Evolutionary conservation across 2,888 invertebrate genomes (phyloP).

Genomic region (Trileptium ribeirensis): DNA sequence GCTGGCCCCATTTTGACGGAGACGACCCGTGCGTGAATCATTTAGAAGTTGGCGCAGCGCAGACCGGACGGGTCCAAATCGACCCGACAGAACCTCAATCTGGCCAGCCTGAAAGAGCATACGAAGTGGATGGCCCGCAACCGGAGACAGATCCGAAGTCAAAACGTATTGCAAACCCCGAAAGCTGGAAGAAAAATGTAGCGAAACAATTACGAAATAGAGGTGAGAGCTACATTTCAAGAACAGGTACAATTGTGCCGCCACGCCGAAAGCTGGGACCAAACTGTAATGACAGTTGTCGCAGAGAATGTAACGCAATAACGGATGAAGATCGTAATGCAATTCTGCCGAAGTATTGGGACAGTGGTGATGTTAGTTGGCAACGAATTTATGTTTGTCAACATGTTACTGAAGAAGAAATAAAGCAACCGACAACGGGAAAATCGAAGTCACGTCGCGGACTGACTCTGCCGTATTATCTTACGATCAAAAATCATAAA

Average conservation of each 20-base stretch:
- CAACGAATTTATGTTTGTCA: neutral
- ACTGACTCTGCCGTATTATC: neutral
- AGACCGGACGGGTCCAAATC: neutral
- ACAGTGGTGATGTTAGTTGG: neutral
- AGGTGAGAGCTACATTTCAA: neutral
- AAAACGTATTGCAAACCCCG: neutral
- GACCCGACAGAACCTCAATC: neutral
- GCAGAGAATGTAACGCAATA: neutral
- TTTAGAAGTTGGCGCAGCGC: neutral
- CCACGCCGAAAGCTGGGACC: neutral
- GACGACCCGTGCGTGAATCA: neutral
- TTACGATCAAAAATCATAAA: neutral
- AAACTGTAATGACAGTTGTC: neutral
- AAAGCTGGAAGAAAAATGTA: neutral
- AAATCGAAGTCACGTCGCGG: neutral
- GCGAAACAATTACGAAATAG: neutral
- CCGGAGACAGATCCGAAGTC: neutral
- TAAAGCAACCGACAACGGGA: neutral
- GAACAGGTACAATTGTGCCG: neutral
- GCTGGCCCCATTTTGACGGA: neutral
- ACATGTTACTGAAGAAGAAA: neutral
- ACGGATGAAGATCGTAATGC: neutral
- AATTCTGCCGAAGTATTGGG: neutral
- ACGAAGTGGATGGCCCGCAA: neutral
- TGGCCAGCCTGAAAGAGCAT: neutral